These are phyloP conservation scores for Nomada lathburiana DNA, from an alignment of 2,888 invertebrate species.

Conservation along the genomic window DNA sequence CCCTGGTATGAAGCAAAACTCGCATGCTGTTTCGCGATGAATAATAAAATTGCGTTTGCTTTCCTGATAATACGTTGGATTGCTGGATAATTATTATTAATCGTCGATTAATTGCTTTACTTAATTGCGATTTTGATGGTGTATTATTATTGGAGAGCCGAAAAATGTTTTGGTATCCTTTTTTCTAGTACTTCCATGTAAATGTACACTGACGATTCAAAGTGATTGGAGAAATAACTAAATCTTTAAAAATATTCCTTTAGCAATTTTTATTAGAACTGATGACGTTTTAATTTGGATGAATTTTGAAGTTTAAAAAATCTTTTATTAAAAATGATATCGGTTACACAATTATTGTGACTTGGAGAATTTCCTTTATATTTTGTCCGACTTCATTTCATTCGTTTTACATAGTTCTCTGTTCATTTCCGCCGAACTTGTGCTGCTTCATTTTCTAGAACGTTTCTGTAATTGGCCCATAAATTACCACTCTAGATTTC, in stretches of 20 bases:
- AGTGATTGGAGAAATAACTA: no score
- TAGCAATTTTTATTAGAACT: no score
- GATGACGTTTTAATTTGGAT: not conserved
- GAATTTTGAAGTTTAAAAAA: not conserved
- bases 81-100: not conserved
- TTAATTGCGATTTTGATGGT: not conserved
- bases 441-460: constrained; percentile 7
- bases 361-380: not conserved
- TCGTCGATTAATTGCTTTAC: not conserved
- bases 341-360: not conserved
- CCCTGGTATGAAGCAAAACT: not conserved
- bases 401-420: not conserved
- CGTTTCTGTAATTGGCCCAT: not conserved
- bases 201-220: no score
- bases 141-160: not conserved
- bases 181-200: no score
- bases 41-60: not conserved
- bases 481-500: constrained; percentile 13
- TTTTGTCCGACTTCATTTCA: not conserved
- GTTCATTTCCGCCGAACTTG: not conserved
- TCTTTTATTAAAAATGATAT: not conserved
- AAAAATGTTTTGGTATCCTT: no score
- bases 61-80: not conserved
- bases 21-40: not conserved
- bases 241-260: no score